Base-by-base conservation (phyloP, 2,113 vertebrate species). In the Morphnarchus princeps region DNA sequence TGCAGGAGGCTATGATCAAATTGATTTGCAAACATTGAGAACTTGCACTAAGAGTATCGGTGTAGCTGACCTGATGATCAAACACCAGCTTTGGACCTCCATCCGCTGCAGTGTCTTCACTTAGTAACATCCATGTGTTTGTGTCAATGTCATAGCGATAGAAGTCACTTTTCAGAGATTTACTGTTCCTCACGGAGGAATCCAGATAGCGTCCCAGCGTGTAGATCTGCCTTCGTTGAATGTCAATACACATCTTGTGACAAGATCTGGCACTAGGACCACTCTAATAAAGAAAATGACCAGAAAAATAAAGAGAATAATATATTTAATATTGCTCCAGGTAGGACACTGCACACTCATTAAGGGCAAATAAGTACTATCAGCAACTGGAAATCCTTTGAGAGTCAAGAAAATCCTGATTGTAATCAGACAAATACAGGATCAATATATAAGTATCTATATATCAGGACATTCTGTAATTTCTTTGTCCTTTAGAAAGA, bases 201-300 rank as follows among this genome's bases (percentile, higher is more conserved):
- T 99, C 99, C 96, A 99, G 97, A 79, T 99, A 99, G 34, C 99
- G 99, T 13, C 99, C 99, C 92, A 99, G 97, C 1, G 99, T 99
- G 97, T 99, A 99, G 96, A 99, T 99, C 95, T 99, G 99, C 52
- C 99, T 98, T 26, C 99, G 96, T 10, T 99, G 99, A 32, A 99
- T 99, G 97, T 99, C 99, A 43, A 99, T 99, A 97, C 99, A 99
- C 99, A 99, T 99, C 98, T 99, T 99, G 97, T 99, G 99, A 95
- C 99, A 99, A 6, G 99, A 99, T 29, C 99, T 98, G 50, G 99
- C 99, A n/a, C 99, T 99, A 4, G 99, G 99, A 12, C 99, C 99
- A 34, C 97, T 99, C 99, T 99, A 85, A 21, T 32, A 40, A 57
- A 59, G 65, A 42, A 38, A 80, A 70, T 1, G 5, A 59, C 1